These are phyloP conservation scores for Popillia japonica DNA, from an alignment of 1,140 invertebrate genomes.

Conservation along the genomic window DNA sequence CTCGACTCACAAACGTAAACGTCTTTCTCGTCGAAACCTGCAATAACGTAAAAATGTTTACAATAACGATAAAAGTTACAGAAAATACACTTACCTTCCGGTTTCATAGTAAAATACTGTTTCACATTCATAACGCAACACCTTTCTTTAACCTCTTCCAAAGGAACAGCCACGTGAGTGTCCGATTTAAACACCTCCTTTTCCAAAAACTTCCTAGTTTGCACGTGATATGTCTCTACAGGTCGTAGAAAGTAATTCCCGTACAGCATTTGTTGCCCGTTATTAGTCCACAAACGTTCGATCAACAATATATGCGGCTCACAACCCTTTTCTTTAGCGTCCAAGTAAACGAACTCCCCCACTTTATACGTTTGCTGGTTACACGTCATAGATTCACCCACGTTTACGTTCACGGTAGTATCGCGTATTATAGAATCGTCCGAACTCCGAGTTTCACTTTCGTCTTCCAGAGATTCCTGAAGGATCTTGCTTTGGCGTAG, in stretches of 20 bases:
- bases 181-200: slow-evolving; percentile 98
- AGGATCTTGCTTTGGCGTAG: slow-evolving; percentile 80
- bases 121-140: slow-evolving; percentile 95
- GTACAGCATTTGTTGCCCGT: slow-evolving; percentile 86
- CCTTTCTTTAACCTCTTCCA: slow-evolving; percentile 89
- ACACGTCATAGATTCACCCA: slow-evolving; percentile 68
- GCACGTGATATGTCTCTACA: slow-evolving; percentile 92
- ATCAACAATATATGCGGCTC: slow-evolving; percentile 88
- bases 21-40: slow-evolving; percentile 88
- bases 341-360: slow-evolving; percentile 92
- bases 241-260: slow-evolving; percentile 85
- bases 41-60: background rate
- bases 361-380: slow-evolving; percentile 79
- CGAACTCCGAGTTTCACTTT: slow-evolving; percentile 66
- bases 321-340: slow-evolving; percentile 78
- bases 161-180: slow-evolving; percentile 80
- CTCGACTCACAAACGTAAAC: slow-evolving; percentile 97
- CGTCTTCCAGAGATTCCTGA: slow-evolving; percentile 80
- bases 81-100: slow-evolving; percentile 68
- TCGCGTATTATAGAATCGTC: slow-evolving; percentile 58
- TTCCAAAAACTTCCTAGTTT: slow-evolving; percentile 93
- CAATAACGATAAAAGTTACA: slow-evolving; percentile 1
- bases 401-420: slow-evolving; percentile 50
- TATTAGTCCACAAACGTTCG: slow-evolving; percentile 86
- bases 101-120: slow-evolving; percentile 91